phyloP scores from a whole-genome alignment of 1,140 invertebrate species.

The Eriosoma lanigerum region DNA sequence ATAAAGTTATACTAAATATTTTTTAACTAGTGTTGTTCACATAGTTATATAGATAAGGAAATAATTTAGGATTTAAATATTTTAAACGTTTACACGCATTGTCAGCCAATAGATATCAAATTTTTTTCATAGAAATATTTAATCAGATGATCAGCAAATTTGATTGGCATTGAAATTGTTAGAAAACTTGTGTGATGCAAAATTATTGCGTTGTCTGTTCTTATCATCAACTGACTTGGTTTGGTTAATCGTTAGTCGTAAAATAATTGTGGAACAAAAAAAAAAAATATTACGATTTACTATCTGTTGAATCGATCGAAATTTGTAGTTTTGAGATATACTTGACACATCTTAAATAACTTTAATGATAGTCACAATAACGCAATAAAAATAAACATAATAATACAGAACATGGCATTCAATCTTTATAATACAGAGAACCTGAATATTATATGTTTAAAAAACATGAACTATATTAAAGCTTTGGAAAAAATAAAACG shows the following conservation, averaged over 20 bases:
- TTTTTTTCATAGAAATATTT: no score
- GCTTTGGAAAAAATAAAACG: not conserved
- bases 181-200: not conserved
- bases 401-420: no score
- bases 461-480: not conserved
- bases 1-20: no score
- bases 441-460: not conserved
- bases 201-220: not conserved
- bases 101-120: no score
- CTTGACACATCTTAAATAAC: no score
- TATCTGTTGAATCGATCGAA: slow-evolving; percentile 36
- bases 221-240: not conserved
- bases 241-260: not conserved
- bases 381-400: no score
- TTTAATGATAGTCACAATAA: no score
- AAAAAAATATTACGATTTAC: slow-evolving; percentile 21
- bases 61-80: no score
- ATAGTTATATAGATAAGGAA: no score
- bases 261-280: not conserved
- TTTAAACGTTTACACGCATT: no score
- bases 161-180: not conserved
- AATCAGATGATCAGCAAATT: not conserved
- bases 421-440: no score
- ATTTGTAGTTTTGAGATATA: slow-evolving; percentile 5
- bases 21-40: no score